Conservation (phyloP, 2,888 invertebrate genomes). For the Mythimna impura region DNA sequence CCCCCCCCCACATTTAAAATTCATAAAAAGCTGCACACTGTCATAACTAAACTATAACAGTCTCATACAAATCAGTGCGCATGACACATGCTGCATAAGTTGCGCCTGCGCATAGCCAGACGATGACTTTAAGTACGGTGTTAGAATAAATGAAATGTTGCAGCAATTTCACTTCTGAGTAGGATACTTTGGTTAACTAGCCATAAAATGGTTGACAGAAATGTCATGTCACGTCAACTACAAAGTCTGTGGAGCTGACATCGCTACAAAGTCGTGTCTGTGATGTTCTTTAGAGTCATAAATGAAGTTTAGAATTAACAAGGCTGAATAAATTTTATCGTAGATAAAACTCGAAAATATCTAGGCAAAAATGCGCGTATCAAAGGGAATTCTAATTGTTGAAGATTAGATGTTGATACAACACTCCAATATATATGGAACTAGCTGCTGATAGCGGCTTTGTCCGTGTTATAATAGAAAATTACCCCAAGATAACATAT, state of each 20-base stretch:
- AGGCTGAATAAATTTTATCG: not conserved
- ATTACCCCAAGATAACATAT: no score
- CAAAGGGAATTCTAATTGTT: not conserved
- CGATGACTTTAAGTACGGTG: constrained; percentile 63
- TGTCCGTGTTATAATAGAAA: no score
- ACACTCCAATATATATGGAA: no score
- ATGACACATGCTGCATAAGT: constrained; percentile 60
- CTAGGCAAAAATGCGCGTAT: not conserved
- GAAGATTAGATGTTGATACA: no score
- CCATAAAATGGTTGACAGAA: constrained; percentile 21
- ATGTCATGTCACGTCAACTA: constrained; percentile 11
- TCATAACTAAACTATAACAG: constrained; percentile 59
- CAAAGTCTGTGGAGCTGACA: constrained; percentile 2
- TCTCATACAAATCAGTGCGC: constrained; percentile 61
- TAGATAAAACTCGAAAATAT: not conserved
- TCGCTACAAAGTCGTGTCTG: constrained; percentile 4
- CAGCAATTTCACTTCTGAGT: constrained; percentile 30
- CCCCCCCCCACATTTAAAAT: constrained; percentile 34
- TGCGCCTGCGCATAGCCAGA: constrained; percentile 64
- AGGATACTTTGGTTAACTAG: constrained; percentile 26
- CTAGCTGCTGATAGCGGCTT: no score
- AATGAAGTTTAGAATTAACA: not conserved
- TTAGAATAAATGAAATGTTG: constrained; percentile 51
- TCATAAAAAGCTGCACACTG: constrained; percentile 44
- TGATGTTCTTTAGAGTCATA: constrained; percentile 23